Conservation (phyloP, 2,113 vertebrate genomes). For the Pseudolaguvia tuberculata region DNA sequence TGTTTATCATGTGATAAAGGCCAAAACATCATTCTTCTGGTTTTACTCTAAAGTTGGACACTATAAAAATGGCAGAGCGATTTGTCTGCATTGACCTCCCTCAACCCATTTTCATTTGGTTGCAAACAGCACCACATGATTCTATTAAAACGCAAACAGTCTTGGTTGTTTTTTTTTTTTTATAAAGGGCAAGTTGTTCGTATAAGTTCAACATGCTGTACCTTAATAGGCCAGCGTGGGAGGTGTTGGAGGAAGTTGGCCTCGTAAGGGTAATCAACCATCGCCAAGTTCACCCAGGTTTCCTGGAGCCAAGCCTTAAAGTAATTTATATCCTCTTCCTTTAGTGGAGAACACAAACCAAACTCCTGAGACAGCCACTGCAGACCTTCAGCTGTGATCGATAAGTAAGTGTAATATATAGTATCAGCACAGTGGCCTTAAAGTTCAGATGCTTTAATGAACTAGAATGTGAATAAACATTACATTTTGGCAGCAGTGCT, state of each 20-base stretch:
- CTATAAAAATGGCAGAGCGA: slow-evolving; percentile 2
- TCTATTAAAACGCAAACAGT: background rate
- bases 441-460: background rate
- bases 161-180: slow-evolving; percentile 1
- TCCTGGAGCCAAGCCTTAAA: slow-evolving; percentile 89
- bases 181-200: slow-evolving; percentile 22
- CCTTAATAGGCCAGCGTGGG: slow-evolving; percentile 90
- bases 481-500: background rate
- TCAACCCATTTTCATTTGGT: slow-evolving; percentile 1
- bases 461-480: background rate
- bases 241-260: slow-evolving; percentile 87
- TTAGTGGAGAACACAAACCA: slow-evolving; percentile 77
- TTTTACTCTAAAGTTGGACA: background rate
- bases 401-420: background rate
- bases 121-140: background rate
- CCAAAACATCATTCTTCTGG: background rate
- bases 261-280: slow-evolving; percentile 92
- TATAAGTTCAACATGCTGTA: slow-evolving; percentile 56
- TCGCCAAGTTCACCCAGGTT: slow-evolving; percentile 91
- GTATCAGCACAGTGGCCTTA: background rate
- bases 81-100: slow-evolving; percentile 10
- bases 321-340: slow-evolving; percentile 56
- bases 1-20: background rate
- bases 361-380: slow-evolving; percentile 81
- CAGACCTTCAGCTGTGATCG: slow-evolving; percentile 68